phyloP scores from a whole-genome alignment of 2,797 vertebrate genomes.

The Phrynocephalus guinanensis region DNA sequence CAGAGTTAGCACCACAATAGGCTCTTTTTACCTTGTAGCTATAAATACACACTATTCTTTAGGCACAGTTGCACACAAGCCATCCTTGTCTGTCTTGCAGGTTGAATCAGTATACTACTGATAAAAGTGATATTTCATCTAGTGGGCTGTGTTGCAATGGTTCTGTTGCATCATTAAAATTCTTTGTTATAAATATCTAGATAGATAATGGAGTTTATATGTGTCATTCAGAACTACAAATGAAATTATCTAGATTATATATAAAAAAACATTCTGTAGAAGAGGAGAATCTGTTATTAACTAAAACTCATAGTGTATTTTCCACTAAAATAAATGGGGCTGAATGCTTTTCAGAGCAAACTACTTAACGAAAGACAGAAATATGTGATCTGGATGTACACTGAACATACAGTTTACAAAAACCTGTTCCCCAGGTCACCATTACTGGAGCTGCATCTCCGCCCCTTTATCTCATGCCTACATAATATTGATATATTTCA shows the following conservation, averaged over 20 bases:
- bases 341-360: conserved; percentile 9
- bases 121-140: not conserved
- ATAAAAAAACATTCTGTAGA: not conserved
- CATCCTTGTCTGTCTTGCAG: not conserved
- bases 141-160: not conserved
- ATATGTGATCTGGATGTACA: not conserved
- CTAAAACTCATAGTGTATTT: not conserved
- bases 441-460: not conserved
- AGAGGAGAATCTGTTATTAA: conserved; percentile 22
- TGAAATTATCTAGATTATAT: not conserved
- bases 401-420: not conserved
- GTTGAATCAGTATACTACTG: not conserved
- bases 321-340: conserved; percentile 27
- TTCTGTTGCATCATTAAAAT: not conserved
- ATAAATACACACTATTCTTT: not conserved
- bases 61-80: not conserved
- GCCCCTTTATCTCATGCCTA: no score
- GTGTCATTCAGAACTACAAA: conserved; percentile 37
- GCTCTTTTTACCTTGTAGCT: conserved; percentile 6
- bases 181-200: not conserved
- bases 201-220: not conserved
- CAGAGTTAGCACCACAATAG: not conserved
- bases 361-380: not conserved
- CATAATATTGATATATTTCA: conserved; percentile 9
- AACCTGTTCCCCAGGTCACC: not conserved